phyloP scores from a whole-genome alignment of 2,113 vertebrate species.

The Puntigrus tetrazona region DNA sequence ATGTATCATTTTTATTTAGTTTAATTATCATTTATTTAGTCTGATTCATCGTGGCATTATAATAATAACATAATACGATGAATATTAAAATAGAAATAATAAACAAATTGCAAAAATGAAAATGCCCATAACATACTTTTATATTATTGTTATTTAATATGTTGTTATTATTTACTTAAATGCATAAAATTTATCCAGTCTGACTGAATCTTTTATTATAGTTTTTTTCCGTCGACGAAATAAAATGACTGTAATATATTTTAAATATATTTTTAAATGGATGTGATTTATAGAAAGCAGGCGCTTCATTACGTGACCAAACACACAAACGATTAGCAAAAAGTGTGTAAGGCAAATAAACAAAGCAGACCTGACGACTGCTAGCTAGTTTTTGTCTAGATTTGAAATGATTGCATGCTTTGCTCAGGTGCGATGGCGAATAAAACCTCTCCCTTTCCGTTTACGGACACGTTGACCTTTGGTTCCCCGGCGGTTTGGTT shows the following conservation, averaged over 20 bases:
- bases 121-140: too few relatives aligned
- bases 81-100: too few relatives aligned
- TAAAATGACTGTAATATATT: neutral
- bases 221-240: neutral
- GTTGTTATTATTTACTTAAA: too few relatives aligned
- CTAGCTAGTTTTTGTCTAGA: slow-evolving; percentile 63
- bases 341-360: too few relatives aligned
- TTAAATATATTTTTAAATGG: too few relatives aligned
- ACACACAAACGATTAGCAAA: slow-evolving; percentile 53
- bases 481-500: neutral
- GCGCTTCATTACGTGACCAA: neutral
- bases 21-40: neutral
- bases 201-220: too few relatives aligned
- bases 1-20: neutral
- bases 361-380: neutral
- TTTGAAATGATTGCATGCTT: slow-evolving; percentile 86
- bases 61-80: too few relatives aligned
- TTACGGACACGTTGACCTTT: slow-evolving; percentile 37
- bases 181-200: too few relatives aligned
- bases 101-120: too few relatives aligned
- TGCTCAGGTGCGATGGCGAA: slow-evolving; percentile 95
- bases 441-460: slow-evolving; percentile 95
- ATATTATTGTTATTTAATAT: too few relatives aligned
- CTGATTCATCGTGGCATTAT: neutral
- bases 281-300: too few relatives aligned